Evolutionary conservation across 2,113 vertebrate species (phyloP).

Genomic region (Zapornia atra): DNA sequence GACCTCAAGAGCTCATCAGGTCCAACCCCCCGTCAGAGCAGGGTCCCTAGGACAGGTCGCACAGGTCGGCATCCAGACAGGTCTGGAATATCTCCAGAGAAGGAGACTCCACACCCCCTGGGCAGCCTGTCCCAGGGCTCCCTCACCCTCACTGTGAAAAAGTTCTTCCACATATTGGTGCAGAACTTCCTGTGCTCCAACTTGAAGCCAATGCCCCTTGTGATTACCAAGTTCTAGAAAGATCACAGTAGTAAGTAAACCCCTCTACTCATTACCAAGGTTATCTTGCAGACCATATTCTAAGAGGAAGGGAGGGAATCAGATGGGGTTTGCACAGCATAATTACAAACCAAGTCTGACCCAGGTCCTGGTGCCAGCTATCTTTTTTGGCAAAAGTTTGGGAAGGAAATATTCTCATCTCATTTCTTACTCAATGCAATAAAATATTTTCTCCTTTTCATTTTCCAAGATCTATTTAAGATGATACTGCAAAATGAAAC

Average conservation of each 20-base stretch:
- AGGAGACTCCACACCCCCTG: too few species aligned
- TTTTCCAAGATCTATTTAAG: neutral
- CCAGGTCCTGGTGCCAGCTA: neutral
- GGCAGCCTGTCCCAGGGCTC: too few species aligned
- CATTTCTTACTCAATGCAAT: neutral
- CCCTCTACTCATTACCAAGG: neutral
- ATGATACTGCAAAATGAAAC: neutral
- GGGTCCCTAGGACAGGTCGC: too few species aligned
- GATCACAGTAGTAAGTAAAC: neutral
- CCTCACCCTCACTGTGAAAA: too few species aligned
- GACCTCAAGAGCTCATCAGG: too few species aligned
- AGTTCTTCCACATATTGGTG: too few species aligned
- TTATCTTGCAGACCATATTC: neutral
- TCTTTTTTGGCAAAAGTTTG: neutral
- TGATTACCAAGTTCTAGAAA: neutral
- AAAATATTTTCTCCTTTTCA: neutral
- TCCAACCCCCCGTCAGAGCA: too few species aligned
- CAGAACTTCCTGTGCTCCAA: too few species aligned
- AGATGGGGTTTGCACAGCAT: neutral
- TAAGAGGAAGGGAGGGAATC: neutral
- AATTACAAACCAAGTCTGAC: neutral
- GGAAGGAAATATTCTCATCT: neutral
- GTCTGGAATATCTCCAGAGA: too few species aligned
- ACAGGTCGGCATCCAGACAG: too few species aligned
- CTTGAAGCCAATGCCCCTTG: too few species aligned